Percentiles rank a stretch among this genome's conserved stretches.
Conservation (phyloP, 2,113 vertebrate species). For the Tauraco erythrolophus region DNA sequence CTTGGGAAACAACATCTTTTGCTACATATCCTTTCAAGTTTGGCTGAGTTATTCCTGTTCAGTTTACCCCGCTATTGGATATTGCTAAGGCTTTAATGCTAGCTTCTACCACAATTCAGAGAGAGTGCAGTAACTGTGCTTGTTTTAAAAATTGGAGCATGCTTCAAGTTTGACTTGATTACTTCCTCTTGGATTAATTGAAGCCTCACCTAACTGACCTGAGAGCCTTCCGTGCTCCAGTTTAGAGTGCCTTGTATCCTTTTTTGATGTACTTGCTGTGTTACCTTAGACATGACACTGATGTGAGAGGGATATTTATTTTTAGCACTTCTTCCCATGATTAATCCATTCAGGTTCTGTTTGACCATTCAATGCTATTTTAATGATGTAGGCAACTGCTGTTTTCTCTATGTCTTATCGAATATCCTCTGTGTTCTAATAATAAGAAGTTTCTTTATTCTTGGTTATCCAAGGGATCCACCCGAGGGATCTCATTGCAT, state of each 20-base stretch:
- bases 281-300: not conserved
- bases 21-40: not conserved
- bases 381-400: slow-evolving; percentile 38
- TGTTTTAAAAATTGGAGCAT: not conserved
- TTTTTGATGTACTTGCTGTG: not conserved
- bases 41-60: not conserved
- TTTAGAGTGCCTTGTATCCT: not conserved
- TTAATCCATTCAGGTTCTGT: slow-evolving; percentile 12
- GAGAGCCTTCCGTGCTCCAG: not conserved
- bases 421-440: slow-evolving; percentile 47
- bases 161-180: not conserved
- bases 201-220: not conserved
- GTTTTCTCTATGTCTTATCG: slow-evolving; percentile 48
- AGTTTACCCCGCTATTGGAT: not conserved
- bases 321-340: slow-evolving; percentile 27
- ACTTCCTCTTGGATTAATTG: not conserved
- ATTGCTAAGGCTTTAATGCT: not conserved
- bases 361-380: not conserved
- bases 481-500: not conserved
- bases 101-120: not conserved
- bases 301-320: slow-evolving; percentile 13
- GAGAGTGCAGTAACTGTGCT: not conserved
- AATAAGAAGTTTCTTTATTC: slow-evolving; percentile 36
- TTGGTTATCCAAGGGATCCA: not conserved
- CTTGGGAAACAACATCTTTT: not conserved